Conservation (phyloP, 2,888 invertebrate species). For the Sminthurinus aureus region DNA sequence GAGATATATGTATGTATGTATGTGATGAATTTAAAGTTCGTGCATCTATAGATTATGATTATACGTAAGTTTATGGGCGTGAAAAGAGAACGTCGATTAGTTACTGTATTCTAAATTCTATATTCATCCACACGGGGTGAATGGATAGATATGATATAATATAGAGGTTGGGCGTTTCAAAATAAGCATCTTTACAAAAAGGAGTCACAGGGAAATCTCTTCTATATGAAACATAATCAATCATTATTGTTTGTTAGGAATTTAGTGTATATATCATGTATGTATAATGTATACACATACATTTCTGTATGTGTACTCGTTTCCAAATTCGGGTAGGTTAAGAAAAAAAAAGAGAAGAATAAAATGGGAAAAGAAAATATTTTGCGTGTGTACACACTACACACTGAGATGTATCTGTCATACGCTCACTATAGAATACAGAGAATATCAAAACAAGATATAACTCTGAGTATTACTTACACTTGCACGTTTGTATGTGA, state of each 20-base stretch:
- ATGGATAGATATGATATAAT: no score
- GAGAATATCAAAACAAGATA: neutral
- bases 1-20: neutral
- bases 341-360: neutral
- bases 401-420: neutral
- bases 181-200: no score
- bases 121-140: no score
- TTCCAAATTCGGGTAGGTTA: slow-evolving; percentile 13
- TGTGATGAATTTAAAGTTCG: neutral
- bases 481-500: neutral
- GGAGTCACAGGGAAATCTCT: neutral
- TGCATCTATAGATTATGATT: neutral
- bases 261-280: neutral
- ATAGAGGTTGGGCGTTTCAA: no score
- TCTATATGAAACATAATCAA: neutral
- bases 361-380: no score
- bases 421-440: neutral
- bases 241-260: neutral
- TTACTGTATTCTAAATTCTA: no score
- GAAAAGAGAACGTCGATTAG: neutral
- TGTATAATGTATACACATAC: no score
- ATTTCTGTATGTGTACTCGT: neutral
- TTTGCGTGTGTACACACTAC: no score
- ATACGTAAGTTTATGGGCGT: slow-evolving; percentile 5
- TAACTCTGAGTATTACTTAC: neutral